Conservation (phyloP, 2,113 vertebrate genomes). For the Osmerus eperlanus region DNA sequence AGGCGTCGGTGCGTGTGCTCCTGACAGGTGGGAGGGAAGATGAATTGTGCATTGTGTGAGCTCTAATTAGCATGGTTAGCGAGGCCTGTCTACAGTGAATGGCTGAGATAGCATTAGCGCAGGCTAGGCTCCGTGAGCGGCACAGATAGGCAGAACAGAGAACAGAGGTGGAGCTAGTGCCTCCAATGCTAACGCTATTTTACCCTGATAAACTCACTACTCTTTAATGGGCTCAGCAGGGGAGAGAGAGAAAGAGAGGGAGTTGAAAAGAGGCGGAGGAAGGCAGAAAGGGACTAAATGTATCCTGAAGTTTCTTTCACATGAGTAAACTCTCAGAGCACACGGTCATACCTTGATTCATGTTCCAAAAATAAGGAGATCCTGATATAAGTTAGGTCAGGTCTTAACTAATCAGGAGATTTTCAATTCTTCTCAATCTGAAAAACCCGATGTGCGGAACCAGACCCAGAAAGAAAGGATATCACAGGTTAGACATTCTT, state of each 20-base stretch:
- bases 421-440: no score
- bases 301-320: no score
- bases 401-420: no score
- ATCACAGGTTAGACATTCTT: no score
- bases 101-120: conserved; percentile 58
- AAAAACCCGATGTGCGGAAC: no score
- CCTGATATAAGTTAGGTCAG: no score
- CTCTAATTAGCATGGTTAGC: conserved; percentile 74
- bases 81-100: conserved; percentile 59
- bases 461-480: no score
- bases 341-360: no score
- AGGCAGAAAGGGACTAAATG: conserved; percentile 1
- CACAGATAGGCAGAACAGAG: conserved; percentile 47
- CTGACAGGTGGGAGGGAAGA: conserved; percentile 73
- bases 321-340: no score
- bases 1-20: conserved; percentile 52
- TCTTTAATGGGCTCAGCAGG: conserved; percentile 60
- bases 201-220: conserved; percentile 64
- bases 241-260: conserved; percentile 4
- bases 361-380: no score
- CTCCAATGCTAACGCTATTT: conserved; percentile 57
- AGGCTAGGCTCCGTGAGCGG: conserved; percentile 57
- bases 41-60: conserved; percentile 68
- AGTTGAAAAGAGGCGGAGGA: neutral
- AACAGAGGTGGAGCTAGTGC: conserved; percentile 18